Evolutionary conservation across 2,888 invertebrate species (phyloP), one percentile per base, ranked within the genome.

Genomic region (Amiota communis): DNA sequence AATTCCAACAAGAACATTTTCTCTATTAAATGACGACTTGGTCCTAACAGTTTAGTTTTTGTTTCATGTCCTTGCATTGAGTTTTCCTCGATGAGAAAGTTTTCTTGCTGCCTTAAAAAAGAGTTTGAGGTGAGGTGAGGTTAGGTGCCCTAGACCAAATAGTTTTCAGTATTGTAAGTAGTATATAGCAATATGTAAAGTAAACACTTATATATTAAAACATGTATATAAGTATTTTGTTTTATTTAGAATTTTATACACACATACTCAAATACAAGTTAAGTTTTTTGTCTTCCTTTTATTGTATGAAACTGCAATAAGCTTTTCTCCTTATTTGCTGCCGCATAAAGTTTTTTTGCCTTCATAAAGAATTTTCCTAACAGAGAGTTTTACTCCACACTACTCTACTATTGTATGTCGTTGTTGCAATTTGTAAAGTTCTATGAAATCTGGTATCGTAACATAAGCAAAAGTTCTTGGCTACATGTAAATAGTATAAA

Each of bases 1-100:
- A 87, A 87, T 85, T 86, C 85, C 87, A 79, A 78, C 81, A 87
- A 86, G 86, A 84, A 84, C 85, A 83, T 83, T 87, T 87, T 85
- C 36, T 36, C 87, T 84, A 83, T 83, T 85, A 83, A 83, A 83
- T 83, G 85, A 80, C 72, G 75, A 65, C 53, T 68, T 68, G 51
- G 67, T 51, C 67, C 67, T 68, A 12, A 17, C 51, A 68, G 67
- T 51, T 59, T 23, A 68, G 67, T 68, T 68, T 9, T 36, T 36
- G 36, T 36, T 36, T 36, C 36, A 36, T 36, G 51, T 68, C 48
- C 65, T 48, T 46, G 47, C 17, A 15, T 51, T 36, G 67, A 12
- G 23, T 57, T 73, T 48, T 63, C 13, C 75, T 74, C 73, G 63
- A 85, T 76, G 84, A 85, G 83, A 83, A 83, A 83, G 85, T 83